Base-by-base conservation (phyloP, 2,888 invertebrate species). In the Macaria liturata region DNA sequence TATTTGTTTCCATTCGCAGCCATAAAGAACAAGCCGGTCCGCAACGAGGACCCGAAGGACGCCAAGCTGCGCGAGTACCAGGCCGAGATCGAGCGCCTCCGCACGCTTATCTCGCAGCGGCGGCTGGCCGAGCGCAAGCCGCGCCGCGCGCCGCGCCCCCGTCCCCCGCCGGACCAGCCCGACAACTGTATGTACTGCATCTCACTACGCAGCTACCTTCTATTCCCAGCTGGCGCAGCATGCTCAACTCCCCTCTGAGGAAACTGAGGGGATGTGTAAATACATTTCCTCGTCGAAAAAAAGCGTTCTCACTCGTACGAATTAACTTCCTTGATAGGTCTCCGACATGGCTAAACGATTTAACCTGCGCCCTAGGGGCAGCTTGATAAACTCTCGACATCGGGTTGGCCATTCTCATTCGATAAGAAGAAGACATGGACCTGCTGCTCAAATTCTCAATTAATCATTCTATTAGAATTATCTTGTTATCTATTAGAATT, bases 11-110 rank as follows among this genome's bases (percentile, higher is more conserved):
- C 20, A 20, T 20, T 37, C 4, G 0, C 78, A 92, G 98, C 98
- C 69, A 99, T 99, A 74, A 98, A 99, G 93, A 99, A 99, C 91
- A 97, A 98, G 86, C 99, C 99, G 30, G 95, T 97, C 69, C 97
- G 99, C 78, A 99, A 99, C 88, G 99, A 99, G 86, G 99, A 99
- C 93, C 99, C 99, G 42, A 99, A 99, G 87, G 99, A 99, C 87
- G 99, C 99, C 31, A 94, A 99, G 78, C 91, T 98, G 54, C 94
- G 98, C 76, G 97, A 99, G 82, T 98, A 98, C 87, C 99, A 99
- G 83, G 96, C 97, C 66, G 98, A 98, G 92, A 98, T 99, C 80
- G 95, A 96, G 74, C 93, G 97, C 6, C 92, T 96, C 65, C 88
- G 94, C 47, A 73, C 76, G 63, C 87, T 88, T 80, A 88, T 89